Percentiles rank a stretch among this genome's conserved stretches.
These are phyloP conservation scores for Drosophila macrothrix DNA, from an alignment of 2,888 invertebrate species.

Conservation along the genomic window DNA sequence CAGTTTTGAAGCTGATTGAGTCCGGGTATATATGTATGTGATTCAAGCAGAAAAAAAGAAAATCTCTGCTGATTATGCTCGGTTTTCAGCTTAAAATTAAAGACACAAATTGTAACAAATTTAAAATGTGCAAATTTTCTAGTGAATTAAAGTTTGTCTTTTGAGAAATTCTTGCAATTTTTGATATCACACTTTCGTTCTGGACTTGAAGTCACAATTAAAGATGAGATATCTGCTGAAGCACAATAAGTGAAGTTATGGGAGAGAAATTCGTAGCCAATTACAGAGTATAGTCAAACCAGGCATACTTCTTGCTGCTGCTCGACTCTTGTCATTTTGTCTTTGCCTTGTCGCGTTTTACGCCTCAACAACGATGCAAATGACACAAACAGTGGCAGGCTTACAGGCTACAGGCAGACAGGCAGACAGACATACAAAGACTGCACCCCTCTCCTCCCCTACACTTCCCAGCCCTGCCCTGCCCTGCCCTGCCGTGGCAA, in stretches of 20 bases:
- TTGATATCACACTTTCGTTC: not conserved
- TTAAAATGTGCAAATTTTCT: not conserved
- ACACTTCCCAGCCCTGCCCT: not conserved
- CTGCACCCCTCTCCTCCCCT: not conserved
- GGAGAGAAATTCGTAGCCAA: too few species aligned
- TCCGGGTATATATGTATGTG: too few species aligned
- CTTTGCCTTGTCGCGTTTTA: constrained; percentile 59
- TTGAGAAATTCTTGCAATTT: not conserved
- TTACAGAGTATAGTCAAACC: not conserved
- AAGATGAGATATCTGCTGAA: not conserved
- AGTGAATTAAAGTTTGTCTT: not conserved
- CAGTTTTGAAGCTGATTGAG: too few species aligned
- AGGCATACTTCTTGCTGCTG: not conserved
- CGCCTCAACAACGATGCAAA: constrained; percentile 59
- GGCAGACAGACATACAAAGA: not conserved
- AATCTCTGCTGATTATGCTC: too few species aligned
- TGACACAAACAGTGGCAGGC: constrained; percentile 68
- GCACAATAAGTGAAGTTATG: not conserved
- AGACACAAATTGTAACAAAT: too few species aligned
- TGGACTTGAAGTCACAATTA: not conserved
- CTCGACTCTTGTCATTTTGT: constrained; percentile 1
- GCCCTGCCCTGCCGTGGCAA: not conserved
- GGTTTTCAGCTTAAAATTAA: too few species aligned
- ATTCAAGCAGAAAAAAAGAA: too few species aligned
- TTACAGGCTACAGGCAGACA: constrained; percentile 7